Percentiles rank a stretch among this genome's conserved stretches.
phyloP scores from a whole-genome alignment of 2,888 invertebrate species.

The Mesochorus sp. region DNA sequence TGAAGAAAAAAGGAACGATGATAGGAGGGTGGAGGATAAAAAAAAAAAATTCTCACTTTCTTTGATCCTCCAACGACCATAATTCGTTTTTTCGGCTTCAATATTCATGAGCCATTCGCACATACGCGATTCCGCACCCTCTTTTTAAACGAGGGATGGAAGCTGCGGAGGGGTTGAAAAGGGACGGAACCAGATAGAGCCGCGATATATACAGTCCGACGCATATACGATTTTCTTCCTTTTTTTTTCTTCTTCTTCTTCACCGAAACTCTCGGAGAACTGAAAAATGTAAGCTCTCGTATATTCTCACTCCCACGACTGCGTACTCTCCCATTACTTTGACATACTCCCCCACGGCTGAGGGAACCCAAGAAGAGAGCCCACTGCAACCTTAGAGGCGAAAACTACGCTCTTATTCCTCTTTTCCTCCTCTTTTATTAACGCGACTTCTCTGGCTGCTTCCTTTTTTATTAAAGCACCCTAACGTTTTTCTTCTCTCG shows the following conservation, averaged over 20 bases:
- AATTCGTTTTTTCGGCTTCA: conserved; percentile 57
- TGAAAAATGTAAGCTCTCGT: conserved; percentile 52
- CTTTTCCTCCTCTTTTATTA: conserved; percentile 47
- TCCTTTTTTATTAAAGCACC: conserved; percentile 46
- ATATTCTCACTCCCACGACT: conserved; percentile 35
- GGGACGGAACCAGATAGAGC: background rate
- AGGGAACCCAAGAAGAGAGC: conserved; percentile 53
- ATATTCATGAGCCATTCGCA: conserved; percentile 56
- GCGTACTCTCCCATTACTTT: conserved; percentile 60
- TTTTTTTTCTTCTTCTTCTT: background rate
- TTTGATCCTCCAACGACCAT: conserved; percentile 49
- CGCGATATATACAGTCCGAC: conserved; percentile 13
- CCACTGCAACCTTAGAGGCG: background rate
- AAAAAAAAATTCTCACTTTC: conserved; percentile 19
- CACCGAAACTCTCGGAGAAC: conserved; percentile 18
- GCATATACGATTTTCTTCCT: background rate
- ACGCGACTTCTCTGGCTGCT: conserved; percentile 37
- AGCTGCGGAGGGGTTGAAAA: conserved; percentile 44
- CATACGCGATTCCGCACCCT: conserved; percentile 39
- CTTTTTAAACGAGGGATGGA: conserved; percentile 31
- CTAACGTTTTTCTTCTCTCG: conserved; percentile 5
- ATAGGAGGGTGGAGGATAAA: background rate
- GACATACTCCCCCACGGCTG: conserved; percentile 63
- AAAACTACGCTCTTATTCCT: conserved; percentile 27
- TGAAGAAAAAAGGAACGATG: background rate